Conservation (phyloP, 2,888 invertebrate species). For the Noctua janthe region DNA sequence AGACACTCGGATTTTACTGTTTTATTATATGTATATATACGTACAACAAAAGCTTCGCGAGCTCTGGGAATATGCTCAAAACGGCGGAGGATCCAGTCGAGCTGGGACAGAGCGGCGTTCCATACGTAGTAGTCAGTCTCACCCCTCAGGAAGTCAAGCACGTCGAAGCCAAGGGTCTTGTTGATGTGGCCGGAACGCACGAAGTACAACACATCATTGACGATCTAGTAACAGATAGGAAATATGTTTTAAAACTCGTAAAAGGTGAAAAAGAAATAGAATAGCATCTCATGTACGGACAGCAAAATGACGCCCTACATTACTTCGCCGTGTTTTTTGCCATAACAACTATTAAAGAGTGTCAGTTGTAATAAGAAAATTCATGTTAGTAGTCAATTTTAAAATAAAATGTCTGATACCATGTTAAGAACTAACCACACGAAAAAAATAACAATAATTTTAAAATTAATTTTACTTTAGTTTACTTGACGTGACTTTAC, state of each 20-base stretch:
- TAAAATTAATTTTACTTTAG: too few relatives aligned
- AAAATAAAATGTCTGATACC: too few relatives aligned
- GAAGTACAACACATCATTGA: slow-evolving; percentile 94
- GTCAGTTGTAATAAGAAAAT: neutral
- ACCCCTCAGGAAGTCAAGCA: slow-evolving; percentile 92
- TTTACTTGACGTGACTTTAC: too few relatives aligned
- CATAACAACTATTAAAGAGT: neutral
- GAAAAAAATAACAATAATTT: too few relatives aligned
- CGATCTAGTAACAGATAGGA: slow-evolving; percentile 81
- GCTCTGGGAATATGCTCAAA: slow-evolving; percentile 80
- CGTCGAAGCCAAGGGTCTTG: slow-evolving; percentile 90
- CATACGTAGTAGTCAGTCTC: slow-evolving; percentile 95
- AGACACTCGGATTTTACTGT: neutral
- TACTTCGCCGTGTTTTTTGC: neutral
- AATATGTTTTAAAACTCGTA: slow-evolving; percentile 2
- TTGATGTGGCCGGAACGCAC: slow-evolving; percentile 90
- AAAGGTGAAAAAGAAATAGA: neutral
- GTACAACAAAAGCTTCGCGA: slow-evolving; percentile 78
- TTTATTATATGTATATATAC: slow-evolving; percentile 52
- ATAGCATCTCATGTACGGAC: neutral
- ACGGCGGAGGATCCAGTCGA: slow-evolving; percentile 87
- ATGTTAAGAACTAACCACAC: too few relatives aligned
- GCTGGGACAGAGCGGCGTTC: slow-evolving; percentile 91
- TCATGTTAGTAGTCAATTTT: neutral
- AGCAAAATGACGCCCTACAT: neutral